Base-by-base conservation (phyloP, 2,888 invertebrate species). In the Julus scanicus region DNA sequence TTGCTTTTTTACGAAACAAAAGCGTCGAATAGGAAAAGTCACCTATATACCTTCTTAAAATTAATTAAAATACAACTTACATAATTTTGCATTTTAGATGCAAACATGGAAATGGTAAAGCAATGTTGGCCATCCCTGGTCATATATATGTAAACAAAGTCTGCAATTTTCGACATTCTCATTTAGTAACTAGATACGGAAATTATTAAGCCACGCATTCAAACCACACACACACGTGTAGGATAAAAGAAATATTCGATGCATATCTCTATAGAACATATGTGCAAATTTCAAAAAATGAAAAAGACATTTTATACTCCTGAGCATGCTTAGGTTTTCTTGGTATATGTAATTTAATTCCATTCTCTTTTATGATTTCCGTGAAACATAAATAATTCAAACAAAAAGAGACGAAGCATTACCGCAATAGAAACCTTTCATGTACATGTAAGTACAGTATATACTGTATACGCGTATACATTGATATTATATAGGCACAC, bases 381-480 rank as follows among this genome's bases (percentile, higher is more conserved):
- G 8, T 71, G 71, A 71, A 71, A 71, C 71, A 71, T 71, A 71
- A 71, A 71, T 71, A 71, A 71, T 71, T 71, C 71, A 71, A 8
- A 29, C 71, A 71, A 29, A 71, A 71, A 20, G 71, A 71, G 20
- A 71, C 71, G 29, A 29, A 20, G 20, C 71, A 71, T 71, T 71
- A 71, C 71, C n/a, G 5, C 71, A 8, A 29, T 71, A 71, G 20
- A 20, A 71, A 8, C 71, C 71, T 20, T 71, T 71, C 71, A 11
- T 29, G 71, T 29, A 71, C 20, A 71, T 8, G 44, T 44, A 44
- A 44, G 29, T 29, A 29, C 29, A 29, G 29, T 1, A 20, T 71
- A 53, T 53, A 53, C 49, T 13, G 49, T 53, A 53, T 17, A 15
- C 15, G 29, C 71, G 11, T 57, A n/a, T 57, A n/a, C 71, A 29